phyloP scores from a whole-genome alignment of 2,797 vertebrate species.

The Tangara arthus region DNA sequence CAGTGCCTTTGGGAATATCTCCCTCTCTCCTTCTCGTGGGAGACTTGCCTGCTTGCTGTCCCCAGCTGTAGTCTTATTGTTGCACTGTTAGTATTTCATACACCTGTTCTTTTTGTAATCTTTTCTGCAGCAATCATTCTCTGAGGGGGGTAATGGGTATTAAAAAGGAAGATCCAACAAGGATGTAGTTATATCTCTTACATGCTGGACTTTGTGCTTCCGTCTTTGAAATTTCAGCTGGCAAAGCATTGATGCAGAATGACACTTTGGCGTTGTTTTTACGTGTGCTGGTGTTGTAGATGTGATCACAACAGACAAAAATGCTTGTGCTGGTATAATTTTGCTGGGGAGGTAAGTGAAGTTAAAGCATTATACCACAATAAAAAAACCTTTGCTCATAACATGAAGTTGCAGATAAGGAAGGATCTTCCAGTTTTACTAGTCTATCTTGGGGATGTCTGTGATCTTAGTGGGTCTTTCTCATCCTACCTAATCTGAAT shows the following conservation, averaged over 20 bases:
- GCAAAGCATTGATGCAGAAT: not conserved
- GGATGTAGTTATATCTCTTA: not conserved
- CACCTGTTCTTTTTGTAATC: not conserved
- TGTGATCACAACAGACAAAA: not conserved
- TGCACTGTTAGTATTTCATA: not conserved
- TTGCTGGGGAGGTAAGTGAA: conserved; percentile 12
- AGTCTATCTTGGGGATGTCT: not conserved
- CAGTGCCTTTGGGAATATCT: conserved; percentile 33
- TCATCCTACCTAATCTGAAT: not conserved
- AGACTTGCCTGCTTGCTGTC: conserved; percentile 19
- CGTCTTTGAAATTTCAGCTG: not conserved
- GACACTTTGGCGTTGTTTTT: not conserved
- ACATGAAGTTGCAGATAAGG: not conserved
- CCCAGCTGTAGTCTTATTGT: not conserved
- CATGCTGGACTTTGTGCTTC: not conserved
- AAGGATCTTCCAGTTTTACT: conserved; percentile 38
- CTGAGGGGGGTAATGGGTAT: not conserved
- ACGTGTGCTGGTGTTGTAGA: not conserved
- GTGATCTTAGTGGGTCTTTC: conserved; percentile 5
- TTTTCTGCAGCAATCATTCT: not conserved
- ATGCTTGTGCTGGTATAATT: not conserved
- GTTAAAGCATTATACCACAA: not conserved
- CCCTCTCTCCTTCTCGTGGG: conserved; percentile 1
- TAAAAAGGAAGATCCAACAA: not conserved
- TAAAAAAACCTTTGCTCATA: conserved; percentile 18